These are phyloP conservation scores for Fopius arisanus DNA, from an alignment of 1,140 invertebrate species.

Conservation along the genomic window DNA sequence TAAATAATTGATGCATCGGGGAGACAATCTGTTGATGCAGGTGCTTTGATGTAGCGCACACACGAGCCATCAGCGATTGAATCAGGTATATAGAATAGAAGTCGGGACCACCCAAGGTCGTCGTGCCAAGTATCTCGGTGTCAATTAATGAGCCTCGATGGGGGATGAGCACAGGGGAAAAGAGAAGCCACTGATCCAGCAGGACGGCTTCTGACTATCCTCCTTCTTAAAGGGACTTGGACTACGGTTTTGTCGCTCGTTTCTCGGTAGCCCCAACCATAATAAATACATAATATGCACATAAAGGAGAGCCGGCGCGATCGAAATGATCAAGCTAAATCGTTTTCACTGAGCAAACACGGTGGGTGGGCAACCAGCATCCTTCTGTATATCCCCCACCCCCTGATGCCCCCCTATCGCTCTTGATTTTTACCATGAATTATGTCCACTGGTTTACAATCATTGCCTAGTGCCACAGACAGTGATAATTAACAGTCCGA, in stretches of 20 bases:
- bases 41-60: slow-evolving; percentile 1
- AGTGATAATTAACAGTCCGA: slow-evolving; percentile 10
- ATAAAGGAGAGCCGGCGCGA: slow-evolving; percentile 61
- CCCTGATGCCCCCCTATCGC: neutral
- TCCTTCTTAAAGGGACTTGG: neutral
- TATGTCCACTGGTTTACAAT: neutral
- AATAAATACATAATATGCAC: slow-evolving; percentile 65
- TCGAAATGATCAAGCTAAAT: slow-evolving; percentile 57
- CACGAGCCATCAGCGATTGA: neutral
- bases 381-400: neutral
- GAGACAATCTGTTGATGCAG: neutral
- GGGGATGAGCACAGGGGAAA: neutral
- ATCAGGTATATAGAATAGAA: slow-evolving; percentile 26
- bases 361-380: slow-evolving; percentile 45
- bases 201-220: neutral
- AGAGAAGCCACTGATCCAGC: neutral
- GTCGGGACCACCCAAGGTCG: slow-evolving; percentile 57
- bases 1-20: neutral
- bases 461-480: neutral
- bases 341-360: slow-evolving; percentile 33
- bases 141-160: slow-evolving; percentile 57
- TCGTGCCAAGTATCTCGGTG: slow-evolving; percentile 52
- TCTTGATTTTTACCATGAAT: slow-evolving; percentile 3
- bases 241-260: slow-evolving; percentile 56
- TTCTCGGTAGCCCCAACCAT: slow-evolving; percentile 56